A percentile compares a stretch with the other conserved stretches of the same genome.
Conservation (phyloP, 1,140 invertebrate species). For the Drosophila mauritiana region DNA sequence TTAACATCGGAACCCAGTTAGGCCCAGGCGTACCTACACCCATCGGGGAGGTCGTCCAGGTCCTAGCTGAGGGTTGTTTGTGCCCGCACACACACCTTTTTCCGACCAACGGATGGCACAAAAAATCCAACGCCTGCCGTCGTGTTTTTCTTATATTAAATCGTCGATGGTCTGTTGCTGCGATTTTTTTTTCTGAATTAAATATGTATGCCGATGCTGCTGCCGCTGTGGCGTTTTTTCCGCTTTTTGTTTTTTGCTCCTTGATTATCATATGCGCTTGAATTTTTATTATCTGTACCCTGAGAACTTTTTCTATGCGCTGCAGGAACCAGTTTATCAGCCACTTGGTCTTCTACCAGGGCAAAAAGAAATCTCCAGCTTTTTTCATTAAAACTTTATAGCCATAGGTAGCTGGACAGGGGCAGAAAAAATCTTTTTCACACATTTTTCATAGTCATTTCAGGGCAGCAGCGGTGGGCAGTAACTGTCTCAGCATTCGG, state of each 20-base stretch:
- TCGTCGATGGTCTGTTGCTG: slow-evolving; percentile 73
- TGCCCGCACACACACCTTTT: slow-evolving; percentile 61
- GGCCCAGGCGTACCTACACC: slow-evolving; percentile 68
- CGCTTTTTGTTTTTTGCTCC: slow-evolving; percentile 59
- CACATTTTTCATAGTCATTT: slow-evolving; percentile 84
- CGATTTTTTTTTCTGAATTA: slow-evolving; percentile 71
- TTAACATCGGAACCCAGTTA: slow-evolving; percentile 80
- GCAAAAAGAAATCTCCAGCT: slow-evolving; percentile 58
- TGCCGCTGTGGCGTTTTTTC: slow-evolving; percentile 61
- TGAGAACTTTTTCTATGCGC: slow-evolving; percentile 84
- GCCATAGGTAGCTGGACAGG: slow-evolving; percentile 69
- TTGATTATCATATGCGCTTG: slow-evolving; percentile 84
- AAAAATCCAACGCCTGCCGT: slow-evolving; percentile 67
- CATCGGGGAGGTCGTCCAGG: slow-evolving; percentile 51
- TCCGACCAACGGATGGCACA: slow-evolving; percentile 44
- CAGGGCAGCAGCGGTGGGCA: slow-evolving; percentile 69
- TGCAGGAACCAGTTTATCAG: slow-evolving; percentile 80
- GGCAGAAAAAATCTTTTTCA: slow-evolving; percentile 81
- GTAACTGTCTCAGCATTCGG: slow-evolving; percentile 71
- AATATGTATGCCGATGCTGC: slow-evolving; percentile 55
- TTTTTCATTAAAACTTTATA: slow-evolving; percentile 71
- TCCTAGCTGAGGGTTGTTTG: slow-evolving; percentile 71
- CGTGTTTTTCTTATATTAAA: slow-evolving; percentile 83
- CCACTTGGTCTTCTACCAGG: slow-evolving; percentile 82
- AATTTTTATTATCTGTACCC: slow-evolving; percentile 84